Base-by-base conservation (phyloP, 2,797 vertebrate species). In the Somateria mollissima region DNA sequence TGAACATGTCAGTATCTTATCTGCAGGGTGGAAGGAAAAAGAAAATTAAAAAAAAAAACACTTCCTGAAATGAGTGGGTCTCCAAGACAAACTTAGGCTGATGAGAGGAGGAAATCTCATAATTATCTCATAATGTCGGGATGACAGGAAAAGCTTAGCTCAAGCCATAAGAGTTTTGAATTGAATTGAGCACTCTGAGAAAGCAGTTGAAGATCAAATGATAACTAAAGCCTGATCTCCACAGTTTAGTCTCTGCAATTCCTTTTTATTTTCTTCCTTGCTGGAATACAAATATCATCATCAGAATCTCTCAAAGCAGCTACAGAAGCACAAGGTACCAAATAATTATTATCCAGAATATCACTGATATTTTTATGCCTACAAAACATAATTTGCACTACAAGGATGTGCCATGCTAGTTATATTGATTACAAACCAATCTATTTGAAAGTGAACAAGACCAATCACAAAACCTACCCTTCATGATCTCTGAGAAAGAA, bases 351-450 rank as follows among this genome's bases (percentile, higher is more conserved):
- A 19, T 65, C 41, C 36, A 69, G 21, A 67, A 79, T 8, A 80
- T 7, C 24, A 36, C 49, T 17, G 67, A 13, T 60, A 76, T 76
- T 73, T 83, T 77, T 39, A 41, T 36, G 28, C 9, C 36, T 65
- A 49, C 21, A 77, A 87, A 75, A 77, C 2, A 8, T n/a, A 75
- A 74, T 13, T 77, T 22, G 8, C 6, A 27, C 32, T 57, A 57
- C 14, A 76, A 58, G 70, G 15, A 39, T 79, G 13, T 24, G 74
- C 20, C 28, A 39, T 0, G 0, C 15, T 62, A 60, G 12, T 81
- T 80, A 39, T 13, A 80, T 12, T 13, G 28, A 69, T 34, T 81
- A 56, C 18, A 84, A 69, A 73, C 2, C 2, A 47, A 62, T 34
- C 18, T 47, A 62, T 36, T 37, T 77, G 41, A 58, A 75, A 91